A percentile compares a stretch with the other conserved stretches of the same genome.
phyloP scores from a whole-genome alignment of 2,797 vertebrate genomes.

The Chrosomus eos region DNA sequence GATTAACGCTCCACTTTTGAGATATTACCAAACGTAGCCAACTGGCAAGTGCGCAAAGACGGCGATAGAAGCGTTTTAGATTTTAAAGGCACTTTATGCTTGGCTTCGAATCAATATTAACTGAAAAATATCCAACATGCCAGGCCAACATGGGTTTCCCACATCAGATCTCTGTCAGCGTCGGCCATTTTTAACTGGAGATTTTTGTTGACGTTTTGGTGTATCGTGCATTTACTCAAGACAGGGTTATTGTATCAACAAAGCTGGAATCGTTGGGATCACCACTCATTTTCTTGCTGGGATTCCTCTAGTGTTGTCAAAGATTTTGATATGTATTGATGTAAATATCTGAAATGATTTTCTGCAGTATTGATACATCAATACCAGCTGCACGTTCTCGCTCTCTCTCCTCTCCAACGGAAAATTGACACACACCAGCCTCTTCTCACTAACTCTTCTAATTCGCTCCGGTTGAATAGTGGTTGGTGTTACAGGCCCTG shows the following conservation, averaged over 20 bases:
- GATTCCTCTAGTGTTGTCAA: not conserved
- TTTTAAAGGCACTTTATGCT: conserved; percentile 81
- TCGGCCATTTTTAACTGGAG: not conserved
- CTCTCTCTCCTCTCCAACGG: not conserved
- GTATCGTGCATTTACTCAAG: not conserved
- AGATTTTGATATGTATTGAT: not conserved
- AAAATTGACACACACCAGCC: not conserved
- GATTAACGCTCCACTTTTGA: conserved; percentile 80
- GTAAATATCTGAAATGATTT: not conserved
- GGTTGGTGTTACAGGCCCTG: not conserved
- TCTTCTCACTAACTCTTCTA: not conserved
- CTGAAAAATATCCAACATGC: conserved; percentile 77
- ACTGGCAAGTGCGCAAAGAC: conserved; percentile 79
- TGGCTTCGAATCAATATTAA: conserved; percentile 77
- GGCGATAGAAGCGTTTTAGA: conserved; percentile 76
- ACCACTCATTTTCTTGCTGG: not conserved
- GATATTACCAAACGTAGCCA: conserved; percentile 78
- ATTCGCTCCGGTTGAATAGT: not conserved
- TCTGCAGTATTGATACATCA: not conserved
- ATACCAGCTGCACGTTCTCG: not conserved
- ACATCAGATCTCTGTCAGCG: conserved; percentile 14
- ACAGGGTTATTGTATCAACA: not conserved
- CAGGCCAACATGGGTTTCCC: conserved; percentile 67
- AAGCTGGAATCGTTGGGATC: not conserved
- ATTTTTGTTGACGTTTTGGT: conserved; percentile 4